phyloP scores from a whole-genome alignment of 1,140 invertebrate species.

The Eurosta solidaginis region DNA sequence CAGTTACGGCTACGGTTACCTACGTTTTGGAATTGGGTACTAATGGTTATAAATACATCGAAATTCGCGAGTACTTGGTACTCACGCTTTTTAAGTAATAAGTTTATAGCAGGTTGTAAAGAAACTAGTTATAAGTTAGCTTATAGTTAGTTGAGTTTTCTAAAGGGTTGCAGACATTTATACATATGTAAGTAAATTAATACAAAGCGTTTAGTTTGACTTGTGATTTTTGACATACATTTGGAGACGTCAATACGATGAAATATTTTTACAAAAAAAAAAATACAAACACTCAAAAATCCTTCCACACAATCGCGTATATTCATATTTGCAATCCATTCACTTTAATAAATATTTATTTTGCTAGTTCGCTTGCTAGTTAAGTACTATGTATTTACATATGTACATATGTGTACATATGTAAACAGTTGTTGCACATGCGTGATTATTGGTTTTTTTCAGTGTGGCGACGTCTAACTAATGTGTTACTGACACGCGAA shows the following conservation, averaged over 20 bases:
- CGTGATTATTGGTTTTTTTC: conserved; percentile 25
- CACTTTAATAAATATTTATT: conserved; percentile 8
- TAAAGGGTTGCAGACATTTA: too few relatives aligned
- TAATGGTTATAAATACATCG: too few relatives aligned
- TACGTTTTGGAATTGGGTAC: too few relatives aligned
- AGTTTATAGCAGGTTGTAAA: too few relatives aligned
- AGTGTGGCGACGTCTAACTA: conserved; percentile 11
- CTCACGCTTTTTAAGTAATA: too few relatives aligned
- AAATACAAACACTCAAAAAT: background rate
- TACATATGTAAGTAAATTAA: conserved; percentile 1
- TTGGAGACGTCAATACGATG: background rate
- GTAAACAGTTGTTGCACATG: conserved; percentile 27
- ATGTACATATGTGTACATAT: too few relatives aligned
- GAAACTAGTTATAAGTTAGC: too few relatives aligned
- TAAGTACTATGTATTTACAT: too few relatives aligned
- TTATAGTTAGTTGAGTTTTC: too few relatives aligned
- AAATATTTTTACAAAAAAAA: background rate
- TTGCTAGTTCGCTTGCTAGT: background rate
- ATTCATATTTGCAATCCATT: background rate
- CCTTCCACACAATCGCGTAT: background rate
- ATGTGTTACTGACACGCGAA: conserved; percentile 12
- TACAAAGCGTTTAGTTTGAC: conserved; percentile 13
- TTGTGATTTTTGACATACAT: conserved; percentile 31
- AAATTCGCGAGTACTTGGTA: too few relatives aligned
- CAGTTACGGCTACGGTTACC: too few relatives aligned